Conservation (phyloP, 2,888 invertebrate genomes). For the Aphelenchoides bicaudatus region DNA sequence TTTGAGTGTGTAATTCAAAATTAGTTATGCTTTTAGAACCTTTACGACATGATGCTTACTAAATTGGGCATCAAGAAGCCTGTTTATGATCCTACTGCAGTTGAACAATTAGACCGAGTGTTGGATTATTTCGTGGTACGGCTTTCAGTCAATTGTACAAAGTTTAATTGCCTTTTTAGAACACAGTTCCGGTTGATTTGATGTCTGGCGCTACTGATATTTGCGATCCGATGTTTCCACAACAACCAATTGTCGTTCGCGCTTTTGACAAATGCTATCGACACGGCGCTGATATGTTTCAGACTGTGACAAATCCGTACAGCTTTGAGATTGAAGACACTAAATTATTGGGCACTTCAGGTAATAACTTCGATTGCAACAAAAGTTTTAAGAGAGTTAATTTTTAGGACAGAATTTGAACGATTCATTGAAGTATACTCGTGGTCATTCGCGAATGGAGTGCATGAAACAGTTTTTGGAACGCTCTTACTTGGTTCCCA, state of each 20-base stretch:
- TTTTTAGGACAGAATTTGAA: slow-evolving; percentile 4
- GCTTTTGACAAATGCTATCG: not conserved
- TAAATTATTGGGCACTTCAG: slow-evolving; percentile 1
- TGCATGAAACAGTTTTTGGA: not conserved
- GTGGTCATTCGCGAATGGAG: not conserved
- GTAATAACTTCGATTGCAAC: not conserved
- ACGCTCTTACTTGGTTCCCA: not conserved
- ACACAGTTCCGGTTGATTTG: not conserved
- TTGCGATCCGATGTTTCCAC: not conserved
- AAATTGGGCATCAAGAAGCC: too few relatives aligned
- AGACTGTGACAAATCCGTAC: slow-evolving; percentile 7
- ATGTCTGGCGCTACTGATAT: not conserved
- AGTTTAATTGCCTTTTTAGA: not conserved
- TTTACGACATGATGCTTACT: too few relatives aligned
- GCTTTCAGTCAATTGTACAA: not conserved
- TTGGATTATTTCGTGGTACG: not conserved
- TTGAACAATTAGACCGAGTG: not conserved
- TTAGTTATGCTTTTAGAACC: too few relatives aligned
- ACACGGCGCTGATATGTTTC: not conserved
- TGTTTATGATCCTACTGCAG: not conserved
- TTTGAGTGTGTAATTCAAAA: too few relatives aligned
- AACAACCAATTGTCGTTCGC: not conserved
- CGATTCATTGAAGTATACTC: not conserved
- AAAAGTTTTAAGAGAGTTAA: not conserved
- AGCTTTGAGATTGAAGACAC: not conserved